Evolutionary conservation across 1,140 invertebrate genomes (phyloP), one percentile per base, ranked within the genome.

Genomic region (Euwallacea fornicatus): DNA sequence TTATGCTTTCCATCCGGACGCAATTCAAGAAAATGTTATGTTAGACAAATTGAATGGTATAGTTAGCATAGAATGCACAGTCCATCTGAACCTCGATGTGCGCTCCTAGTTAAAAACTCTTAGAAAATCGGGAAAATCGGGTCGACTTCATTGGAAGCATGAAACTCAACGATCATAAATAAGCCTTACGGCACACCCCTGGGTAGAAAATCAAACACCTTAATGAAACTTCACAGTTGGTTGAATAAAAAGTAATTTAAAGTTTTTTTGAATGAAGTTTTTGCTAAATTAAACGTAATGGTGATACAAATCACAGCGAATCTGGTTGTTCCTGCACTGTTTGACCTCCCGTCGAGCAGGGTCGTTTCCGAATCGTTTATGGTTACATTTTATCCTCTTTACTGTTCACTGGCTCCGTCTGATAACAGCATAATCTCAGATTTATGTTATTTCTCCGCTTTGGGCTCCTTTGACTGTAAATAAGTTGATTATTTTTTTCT

Each of bases 391-490:
- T 44, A 67, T 67, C 66, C 66, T 58, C 66, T 67, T 67, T 67
- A 58, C 66, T 59, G 66, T 59, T 67, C 66, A 59, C 66, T 67
- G 66, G 66, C 54, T 67, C 43, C 66, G 66, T 58, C 66, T 59
- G 66, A 67, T 67, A 67, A 67, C 54, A 44, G 41, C 15, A 8
- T 58, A 67, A 67, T 67, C 53, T 55, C 54, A 67, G 66, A 67
- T 67, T 67, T 67, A 67, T 67, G 66, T 58, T 59, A 67, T 58
- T 67, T 67, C 33, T 42, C 53, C 54, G 7, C 46, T 50, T 44
- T 8, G 46, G 46, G 9, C 46, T 50, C n/a, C 1, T 64, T 47
- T 64, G 11, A 21, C 61, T 50, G 61, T 64, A 64, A 64, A 64
- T 64, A 64, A 64, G 43, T 64, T 50, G 61, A 64, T 64, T 64